Conservation (phyloP, 2,113 vertebrate species). For the Neogale vison region DNA sequence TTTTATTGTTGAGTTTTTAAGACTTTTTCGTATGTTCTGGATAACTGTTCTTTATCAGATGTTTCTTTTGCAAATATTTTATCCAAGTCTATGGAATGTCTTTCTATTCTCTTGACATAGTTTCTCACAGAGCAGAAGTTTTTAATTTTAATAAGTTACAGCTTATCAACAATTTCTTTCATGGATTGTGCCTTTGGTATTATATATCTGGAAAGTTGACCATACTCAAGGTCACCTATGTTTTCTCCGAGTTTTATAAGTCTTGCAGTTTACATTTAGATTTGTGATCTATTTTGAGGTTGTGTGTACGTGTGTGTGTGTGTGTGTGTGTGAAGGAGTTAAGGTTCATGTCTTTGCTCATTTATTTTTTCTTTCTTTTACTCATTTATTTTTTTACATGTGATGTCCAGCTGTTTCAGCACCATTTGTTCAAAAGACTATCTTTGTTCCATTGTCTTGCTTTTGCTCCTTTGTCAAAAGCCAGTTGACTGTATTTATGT, state of each 20-base stretch:
- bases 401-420: neutral
- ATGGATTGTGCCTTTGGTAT: neutral
- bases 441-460: neutral
- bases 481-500: neutral
- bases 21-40: neutral
- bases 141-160: neutral
- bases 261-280: neutral
- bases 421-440: neutral
- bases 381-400: neutral
- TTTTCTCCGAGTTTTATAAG: neutral
- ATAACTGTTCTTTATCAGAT: neutral
- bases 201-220: neutral
- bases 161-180: neutral
- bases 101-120: neutral
- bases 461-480: neutral
- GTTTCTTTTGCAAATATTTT: neutral
- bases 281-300: neutral
- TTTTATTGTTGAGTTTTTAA: neutral
- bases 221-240: neutral
- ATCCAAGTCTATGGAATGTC: neutral
- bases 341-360: neutral
- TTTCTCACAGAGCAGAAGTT: neutral
- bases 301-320: neutral
- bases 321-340: neutral
- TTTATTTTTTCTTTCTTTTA: neutral